These are phyloP conservation scores for Pavo muticus DNA, from an alignment of 2,113 vertebrate genomes.

Conservation along the genomic window DNA sequence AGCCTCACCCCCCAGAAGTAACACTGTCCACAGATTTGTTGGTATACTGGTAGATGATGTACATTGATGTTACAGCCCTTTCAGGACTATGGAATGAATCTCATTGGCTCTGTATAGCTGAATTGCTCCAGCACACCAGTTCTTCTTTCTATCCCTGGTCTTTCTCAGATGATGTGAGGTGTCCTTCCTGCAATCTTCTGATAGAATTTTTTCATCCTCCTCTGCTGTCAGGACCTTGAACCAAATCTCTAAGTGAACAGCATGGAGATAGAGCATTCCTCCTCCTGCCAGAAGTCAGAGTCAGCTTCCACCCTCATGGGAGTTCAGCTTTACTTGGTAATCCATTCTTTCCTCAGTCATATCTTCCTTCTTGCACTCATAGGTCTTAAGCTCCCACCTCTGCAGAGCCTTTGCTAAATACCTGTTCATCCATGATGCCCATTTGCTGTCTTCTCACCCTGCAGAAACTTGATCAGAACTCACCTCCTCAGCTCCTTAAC, in stretches of 20 bases:
- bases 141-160: neutral
- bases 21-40: neutral
- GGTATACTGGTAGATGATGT: neutral
- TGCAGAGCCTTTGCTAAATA: neutral
- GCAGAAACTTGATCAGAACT: neutral
- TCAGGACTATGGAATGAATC: neutral
- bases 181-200: neutral
- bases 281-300: neutral
- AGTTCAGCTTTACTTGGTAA: neutral
- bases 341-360: neutral
- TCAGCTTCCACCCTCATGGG: neutral
- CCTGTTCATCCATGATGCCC: neutral
- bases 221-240: neutral
- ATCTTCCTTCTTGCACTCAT: neutral
- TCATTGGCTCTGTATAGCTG: neutral
- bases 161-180: neutral
- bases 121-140: neutral
- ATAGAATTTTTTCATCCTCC: neutral
- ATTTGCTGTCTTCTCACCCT: neutral
- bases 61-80: neutral
- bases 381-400: neutral
- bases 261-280: neutral
- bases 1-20: neutral
- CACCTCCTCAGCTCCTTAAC: fast-evolving
- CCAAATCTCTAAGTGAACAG: neutral